A percentile compares a stretch with the other conserved stretches of the same genome.
Conservation (phyloP, 2,888 invertebrate genomes). For the Eugnorisma glareosa region DNA sequence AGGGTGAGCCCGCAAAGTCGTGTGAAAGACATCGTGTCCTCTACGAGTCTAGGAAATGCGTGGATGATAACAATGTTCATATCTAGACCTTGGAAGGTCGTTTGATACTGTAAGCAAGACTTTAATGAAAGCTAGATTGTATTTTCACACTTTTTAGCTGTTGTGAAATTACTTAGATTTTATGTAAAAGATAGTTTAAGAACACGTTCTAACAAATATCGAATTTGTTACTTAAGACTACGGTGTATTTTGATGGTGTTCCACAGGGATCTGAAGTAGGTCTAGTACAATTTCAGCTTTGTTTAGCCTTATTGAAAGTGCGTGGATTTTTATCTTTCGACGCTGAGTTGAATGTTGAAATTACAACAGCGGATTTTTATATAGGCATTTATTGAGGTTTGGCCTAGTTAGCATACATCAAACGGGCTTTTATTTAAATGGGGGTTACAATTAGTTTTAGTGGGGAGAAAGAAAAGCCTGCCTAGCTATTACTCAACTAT, state of each 20-base stretch:
- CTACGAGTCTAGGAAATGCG: conserved; percentile 67
- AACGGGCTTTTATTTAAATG: not conserved
- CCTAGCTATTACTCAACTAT: too few species aligned
- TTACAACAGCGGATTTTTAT: not conserved
- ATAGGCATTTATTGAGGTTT: not conserved
- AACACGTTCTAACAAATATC: not conserved
- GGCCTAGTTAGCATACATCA: not conserved
- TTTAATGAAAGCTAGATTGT: conserved; percentile 8
- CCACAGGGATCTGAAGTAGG: conserved; percentile 7
- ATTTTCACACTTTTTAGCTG: not conserved
- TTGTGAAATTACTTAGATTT: not conserved
- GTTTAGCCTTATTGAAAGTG: not conserved
- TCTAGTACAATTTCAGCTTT: not conserved
- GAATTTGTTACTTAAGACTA: not conserved
- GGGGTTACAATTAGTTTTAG: not conserved
- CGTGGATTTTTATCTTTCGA: not conserved
- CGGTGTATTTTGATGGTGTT: conserved; percentile 5
- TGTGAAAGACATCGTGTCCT: conserved; percentile 75
- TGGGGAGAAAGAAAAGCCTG: not conserved
- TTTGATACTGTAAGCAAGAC: conserved; percentile 28
- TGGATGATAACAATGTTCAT: conserved; percentile 57
- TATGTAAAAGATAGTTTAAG: not conserved
- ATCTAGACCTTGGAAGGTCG: conserved; percentile 63
- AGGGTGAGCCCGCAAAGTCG: conserved; percentile 73
- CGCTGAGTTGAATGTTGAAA: not conserved